Evolutionary conservation across 2,797 vertebrate genomes (phyloP).

Genomic region (Gobio occitaniae): DNA sequence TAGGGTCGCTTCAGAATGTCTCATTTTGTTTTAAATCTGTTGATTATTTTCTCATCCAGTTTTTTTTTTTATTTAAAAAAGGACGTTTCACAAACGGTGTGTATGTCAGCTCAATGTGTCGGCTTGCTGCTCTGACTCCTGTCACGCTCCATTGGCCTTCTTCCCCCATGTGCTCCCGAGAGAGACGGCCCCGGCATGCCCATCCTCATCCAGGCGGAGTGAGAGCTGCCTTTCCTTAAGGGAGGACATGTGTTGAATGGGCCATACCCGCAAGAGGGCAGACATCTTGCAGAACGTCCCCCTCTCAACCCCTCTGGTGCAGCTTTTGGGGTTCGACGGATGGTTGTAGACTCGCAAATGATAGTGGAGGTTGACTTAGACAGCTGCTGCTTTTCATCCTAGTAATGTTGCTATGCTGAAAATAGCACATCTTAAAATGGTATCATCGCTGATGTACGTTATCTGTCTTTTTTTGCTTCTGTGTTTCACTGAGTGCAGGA

Average conservation of each 20-base stretch:
- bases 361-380: constrained; percentile 26
- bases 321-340: constrained; percentile 14
- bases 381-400: constrained; percentile 14
- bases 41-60: background rate
- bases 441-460: constrained; percentile 8
- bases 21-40: background rate
- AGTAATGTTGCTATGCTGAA: constrained; percentile 38
- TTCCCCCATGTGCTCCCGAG: constrained; percentile 9
- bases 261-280: constrained; percentile 7
- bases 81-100: constrained; percentile 33
- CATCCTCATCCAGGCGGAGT: constrained; percentile 43
- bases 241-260: constrained; percentile 29
- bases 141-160: constrained; percentile 47
- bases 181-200: constrained; percentile 5
- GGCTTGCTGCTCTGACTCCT: constrained; percentile 36
- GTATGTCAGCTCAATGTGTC: constrained; percentile 42
- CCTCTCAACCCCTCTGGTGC: constrained; percentile 13
- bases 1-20: background rate
- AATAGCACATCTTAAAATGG: constrained; percentile 22
- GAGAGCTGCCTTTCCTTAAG: constrained; percentile 41
- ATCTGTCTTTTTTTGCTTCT: constrained; percentile 8
- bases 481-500: constrained; percentile 8
- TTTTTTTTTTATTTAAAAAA: background rate
- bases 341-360: background rate
- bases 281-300: constrained; percentile 1